Percentiles rank a stretch among this genome's conserved stretches.
Conservation (phyloP, 2,888 invertebrate genomes). For the Bhutanitis thaidina region DNA sequence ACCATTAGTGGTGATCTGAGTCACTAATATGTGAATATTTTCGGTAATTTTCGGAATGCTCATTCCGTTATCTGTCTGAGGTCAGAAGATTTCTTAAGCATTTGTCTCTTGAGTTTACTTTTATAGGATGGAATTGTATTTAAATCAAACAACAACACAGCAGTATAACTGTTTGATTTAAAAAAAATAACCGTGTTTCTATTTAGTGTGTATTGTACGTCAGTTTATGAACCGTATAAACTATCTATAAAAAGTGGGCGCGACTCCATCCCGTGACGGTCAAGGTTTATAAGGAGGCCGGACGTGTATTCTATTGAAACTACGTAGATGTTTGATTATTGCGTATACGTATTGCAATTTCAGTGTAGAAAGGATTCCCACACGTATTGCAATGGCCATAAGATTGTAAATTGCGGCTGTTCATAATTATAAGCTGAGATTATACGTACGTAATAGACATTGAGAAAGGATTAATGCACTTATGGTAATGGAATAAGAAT, state of each 20-base stretch:
- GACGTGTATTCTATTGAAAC: slow-evolving; percentile 11
- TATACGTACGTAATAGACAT: neutral
- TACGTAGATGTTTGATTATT: neutral
- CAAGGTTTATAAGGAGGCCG: slow-evolving; percentile 14
- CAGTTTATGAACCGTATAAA: neutral
- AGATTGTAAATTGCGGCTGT: neutral
- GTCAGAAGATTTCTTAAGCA: no score
- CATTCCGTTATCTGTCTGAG: no score
- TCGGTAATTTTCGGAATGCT: no score
- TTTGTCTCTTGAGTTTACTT: no score
- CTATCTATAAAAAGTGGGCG: slow-evolving; percentile 5
- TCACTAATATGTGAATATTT: no score
- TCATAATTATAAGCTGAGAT: neutral
- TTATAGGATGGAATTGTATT: no score
- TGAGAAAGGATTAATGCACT: neutral
- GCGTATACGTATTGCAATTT: neutral
- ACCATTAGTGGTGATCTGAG: no score
- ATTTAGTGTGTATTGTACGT: no score
- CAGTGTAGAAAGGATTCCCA: neutral
- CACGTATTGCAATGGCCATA: slow-evolving; percentile 3
- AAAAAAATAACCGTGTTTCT: no score
- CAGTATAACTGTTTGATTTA: no score
- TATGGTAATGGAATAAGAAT: neutral
- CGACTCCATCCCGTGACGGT: slow-evolving; percentile 1
- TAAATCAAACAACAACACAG: no score